Base-by-base conservation (phyloP, 1,140 invertebrate species). In the Heliconius congener region DNA sequence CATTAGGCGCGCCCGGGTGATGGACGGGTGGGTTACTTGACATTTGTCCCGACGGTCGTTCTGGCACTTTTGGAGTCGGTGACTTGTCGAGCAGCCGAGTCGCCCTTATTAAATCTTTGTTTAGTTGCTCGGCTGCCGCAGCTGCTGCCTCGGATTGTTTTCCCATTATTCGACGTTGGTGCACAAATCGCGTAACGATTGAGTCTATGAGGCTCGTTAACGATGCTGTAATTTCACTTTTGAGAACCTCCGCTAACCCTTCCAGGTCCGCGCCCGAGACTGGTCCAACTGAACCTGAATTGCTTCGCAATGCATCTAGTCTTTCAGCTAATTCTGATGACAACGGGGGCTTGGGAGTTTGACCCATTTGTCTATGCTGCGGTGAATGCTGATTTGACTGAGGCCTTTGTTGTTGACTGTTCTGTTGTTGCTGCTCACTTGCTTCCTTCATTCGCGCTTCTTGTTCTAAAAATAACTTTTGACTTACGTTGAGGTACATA, bases 141-240 rank as follows among this genome's bases (percentile, higher is more conserved):
- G 97, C 96, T 18, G 96, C 96, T 34, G 96, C 96, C 85, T 98
- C 97, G 70, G 96, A 96, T 87, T 97, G 97, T 88, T 98, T 98
- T 71, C 96, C 96, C 77, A 97, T 95, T 82, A 96, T 96, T 82
- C 97, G 95, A 78, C 96, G 96, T 87, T 98, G 97, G 82, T 98
- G 97, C 60, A 98, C 96, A 88, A 98, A 98, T 82, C 97, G 96
- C 19, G 96, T 96, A 71, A 99, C 96, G 74, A 98, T 97, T 13
- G 97, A 97, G 92, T 99, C 98, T 80, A 99, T 98, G n/a, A 99
- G 95, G 79, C 96, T 97, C 8, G 97, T 96, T 70, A 98, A 90
- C 8, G 97, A 98, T 75, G 97, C 96, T 19, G 97, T 97, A 78
- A 99, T 97, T 95, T 99, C 98, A 55, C 96, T 96, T 94, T 99